A percentile compares a stretch with the other conserved stretches of the same genome.
phyloP scores from a whole-genome alignment of 2,113 vertebrate species.

The Thamnophis sirtalis region DNA sequence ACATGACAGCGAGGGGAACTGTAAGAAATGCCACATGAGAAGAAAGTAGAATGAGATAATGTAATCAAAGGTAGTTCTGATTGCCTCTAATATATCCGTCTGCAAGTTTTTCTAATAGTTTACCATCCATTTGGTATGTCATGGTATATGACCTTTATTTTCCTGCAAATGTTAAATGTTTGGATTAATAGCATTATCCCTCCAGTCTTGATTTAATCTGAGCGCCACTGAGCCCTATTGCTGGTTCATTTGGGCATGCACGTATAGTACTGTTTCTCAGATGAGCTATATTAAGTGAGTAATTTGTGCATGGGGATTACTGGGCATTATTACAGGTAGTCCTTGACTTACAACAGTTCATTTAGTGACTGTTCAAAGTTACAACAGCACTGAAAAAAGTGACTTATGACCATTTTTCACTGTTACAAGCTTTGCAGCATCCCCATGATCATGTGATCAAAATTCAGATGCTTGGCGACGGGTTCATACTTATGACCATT shows the following conservation, averaged over 20 bases:
- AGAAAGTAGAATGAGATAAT: background rate
- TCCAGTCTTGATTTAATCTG: background rate
- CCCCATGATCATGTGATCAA: no score
- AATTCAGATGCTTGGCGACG: no score
- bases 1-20: background rate
- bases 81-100: background rate
- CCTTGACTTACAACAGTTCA: no score
- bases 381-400: no score
- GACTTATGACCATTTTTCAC: no score
- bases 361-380: no score
- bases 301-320: background rate
- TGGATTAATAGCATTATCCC: background rate
- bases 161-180: background rate
- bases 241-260: background rate
- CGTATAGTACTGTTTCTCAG: background rate
- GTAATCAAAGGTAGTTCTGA: background rate
- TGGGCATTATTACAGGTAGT: background rate
- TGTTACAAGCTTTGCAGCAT: no score
- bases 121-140: background rate
- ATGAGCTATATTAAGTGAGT: background rate
- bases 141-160: background rate
- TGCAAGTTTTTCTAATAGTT: background rate
- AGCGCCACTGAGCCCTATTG: background rate
- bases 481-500: no score
- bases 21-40: background rate